Evolutionary conservation across 2,888 invertebrate species (phyloP), one percentile per base, ranked within the genome.

Genomic region (Stenichneumon culpator): DNA sequence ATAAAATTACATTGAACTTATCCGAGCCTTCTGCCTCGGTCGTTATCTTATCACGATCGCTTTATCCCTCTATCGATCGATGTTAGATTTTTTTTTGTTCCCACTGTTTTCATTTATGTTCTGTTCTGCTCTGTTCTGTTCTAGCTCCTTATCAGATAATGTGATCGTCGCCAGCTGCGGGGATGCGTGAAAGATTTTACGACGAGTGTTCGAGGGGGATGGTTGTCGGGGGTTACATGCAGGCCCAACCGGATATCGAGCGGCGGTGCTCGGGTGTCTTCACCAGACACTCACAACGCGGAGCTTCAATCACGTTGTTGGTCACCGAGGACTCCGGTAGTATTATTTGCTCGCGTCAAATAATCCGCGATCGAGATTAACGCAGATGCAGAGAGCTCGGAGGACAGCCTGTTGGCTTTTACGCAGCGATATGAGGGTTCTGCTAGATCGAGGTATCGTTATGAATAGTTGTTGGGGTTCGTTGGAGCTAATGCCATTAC

Each of bases 1-100:
- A 80, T 73, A 52, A 63, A 79, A 80, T 73, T 67, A 73, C 67
- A 73, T 73, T 11, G 67, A 19, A 67, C 44, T 80, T 73, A 73
- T 79, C 68, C 28, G 28, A 68, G 16, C 25, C 19, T 47, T 22
- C 6, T 28, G 16, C 14, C 47, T 28, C 60, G 57, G n/a, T 11
- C 69, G n/a, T 70, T 63, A 60, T 57, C 60, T 47, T 57, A 32
- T 47, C 69, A 14, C 14, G 57, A 68, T 25, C 78, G 44, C 44
- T 44, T 68, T 60, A 19, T 69, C 44, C 44, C 57, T 68, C 25
- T 52, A 3, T 19, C 28, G 19, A 60, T 78, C 57, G 77, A 78
- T 57, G 68, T 52, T 54, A 25, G 16, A 54, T 6, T 44, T 39
- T 25, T 54, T 36, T 32, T 50, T 60, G 0, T 16, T 3, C 3